Evolutionary conservation across 2,888 invertebrate genomes (phyloP), one percentile per base, ranked within the genome.

Genomic region (Drosophila suboccidentalis): DNA sequence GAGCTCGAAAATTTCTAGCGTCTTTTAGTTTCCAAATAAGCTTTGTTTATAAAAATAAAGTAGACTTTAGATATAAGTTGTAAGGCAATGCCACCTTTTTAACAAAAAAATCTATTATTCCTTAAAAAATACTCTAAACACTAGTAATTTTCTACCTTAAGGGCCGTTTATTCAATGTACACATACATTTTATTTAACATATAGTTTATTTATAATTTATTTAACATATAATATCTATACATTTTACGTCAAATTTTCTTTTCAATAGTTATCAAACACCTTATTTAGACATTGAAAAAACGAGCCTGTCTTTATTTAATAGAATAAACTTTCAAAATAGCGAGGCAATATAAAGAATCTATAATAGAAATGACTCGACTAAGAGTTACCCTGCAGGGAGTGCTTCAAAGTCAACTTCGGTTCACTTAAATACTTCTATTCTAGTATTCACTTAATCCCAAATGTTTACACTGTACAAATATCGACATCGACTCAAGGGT

Each of bases 401-500:
- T 41, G 17, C 17, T 29, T 55, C 11, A 41, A 15, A 15, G 9
- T 6, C 13, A 26, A 22, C n/a, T 53, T n/a, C 10, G 13, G n/a
- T 1, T 22, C 22, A 53, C 38, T 41, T 54, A 9, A 26, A 17
- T 29, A 29, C 15, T 15, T 6, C 9, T n/a, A 43, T 32, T 44
- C 44, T 34, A 36, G 34, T 11, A 19, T 11, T 22, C 44, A 44
- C 44, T 36, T 36, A 36, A 57, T 57, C 6, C 32, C 26, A 13
- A 47, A 38, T 29, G n/a, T 47, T 47, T 26, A 13, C 47, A 15
- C 13, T 34, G 11, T 13, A 26, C 10, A 15, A 11, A 47, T n/a
- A 55, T 39, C 55, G 38, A 55, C 26, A 62, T 15, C 38, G 29
- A 38, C 29, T 51, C 17, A 10, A 61, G 61, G 13, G 44, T 29